Conservation (phyloP, 2,797 vertebrate genomes). For the Hemitrygon akajei region DNA sequence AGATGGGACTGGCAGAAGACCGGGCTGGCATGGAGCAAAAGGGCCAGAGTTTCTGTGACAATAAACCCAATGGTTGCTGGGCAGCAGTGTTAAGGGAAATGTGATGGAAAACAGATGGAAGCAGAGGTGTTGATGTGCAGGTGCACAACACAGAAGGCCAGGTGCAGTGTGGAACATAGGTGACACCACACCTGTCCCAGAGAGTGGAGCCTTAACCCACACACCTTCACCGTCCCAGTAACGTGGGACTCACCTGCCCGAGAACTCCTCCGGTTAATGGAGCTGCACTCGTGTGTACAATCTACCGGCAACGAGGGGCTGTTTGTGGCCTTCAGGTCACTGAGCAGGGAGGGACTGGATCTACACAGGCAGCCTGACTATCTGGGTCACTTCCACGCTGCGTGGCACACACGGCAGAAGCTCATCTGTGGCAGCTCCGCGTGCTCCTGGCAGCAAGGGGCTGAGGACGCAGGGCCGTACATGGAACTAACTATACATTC, state of each 20-base stretch:
- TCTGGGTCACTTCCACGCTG: not conserved
- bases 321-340: slow-evolving; percentile 8
- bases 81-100: not conserved
- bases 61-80: not conserved
- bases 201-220: not conserved
- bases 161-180: not conserved
- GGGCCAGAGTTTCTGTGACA: too few relatives aligned
- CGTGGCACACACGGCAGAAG: not conserved
- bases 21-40: too few relatives aligned
- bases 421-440: not conserved
- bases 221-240: not conserved
- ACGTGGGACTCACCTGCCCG: not conserved
- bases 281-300: too few relatives aligned
- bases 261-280: not conserved
- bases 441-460: too few relatives aligned
- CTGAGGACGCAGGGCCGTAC: too few relatives aligned
- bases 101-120: too few relatives aligned
- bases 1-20: too few relatives aligned
- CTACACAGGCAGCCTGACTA: not conserved
- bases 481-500: too few relatives aligned
- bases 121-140: too few relatives aligned
- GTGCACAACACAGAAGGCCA: too few relatives aligned
- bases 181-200: not conserved
- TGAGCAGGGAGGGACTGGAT: not conserved
- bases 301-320: not conserved